Evolutionary conservation across 2,888 invertebrate species (phyloP).

Genomic region (Agonopterix heracliana): DNA sequence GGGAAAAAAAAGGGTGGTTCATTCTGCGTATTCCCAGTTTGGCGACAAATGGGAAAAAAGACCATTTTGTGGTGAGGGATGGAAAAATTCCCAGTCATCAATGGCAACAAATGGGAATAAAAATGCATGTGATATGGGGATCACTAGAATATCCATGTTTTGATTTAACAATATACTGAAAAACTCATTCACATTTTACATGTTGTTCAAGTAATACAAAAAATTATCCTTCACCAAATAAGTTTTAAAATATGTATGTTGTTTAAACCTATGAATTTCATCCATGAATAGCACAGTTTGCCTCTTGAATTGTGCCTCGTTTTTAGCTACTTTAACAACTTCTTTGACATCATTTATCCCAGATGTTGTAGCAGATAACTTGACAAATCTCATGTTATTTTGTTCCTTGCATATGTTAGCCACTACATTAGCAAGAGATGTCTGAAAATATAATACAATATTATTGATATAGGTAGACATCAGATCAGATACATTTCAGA

Average conservation of each 20-base stretch:
- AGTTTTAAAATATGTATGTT: background rate
- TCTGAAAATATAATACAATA: conserved; percentile 54
- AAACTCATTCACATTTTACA: background rate
- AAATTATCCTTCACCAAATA: no score
- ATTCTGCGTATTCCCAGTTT: no score
- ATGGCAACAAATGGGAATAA: no score
- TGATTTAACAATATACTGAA: background rate
- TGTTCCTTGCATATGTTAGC: conserved; percentile 80
- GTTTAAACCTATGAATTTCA: conserved; percentile 82
- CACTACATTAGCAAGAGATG: conserved; percentile 85
- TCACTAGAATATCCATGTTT: no score
- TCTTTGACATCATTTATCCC: conserved; percentile 88
- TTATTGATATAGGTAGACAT: background rate
- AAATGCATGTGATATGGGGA: no score
- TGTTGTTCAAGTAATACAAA: no score
- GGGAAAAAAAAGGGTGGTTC: no score
- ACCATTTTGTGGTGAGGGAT: no score
- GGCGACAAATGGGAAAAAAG: no score
- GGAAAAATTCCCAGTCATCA: no score
- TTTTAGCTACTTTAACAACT: conserved; percentile 81
- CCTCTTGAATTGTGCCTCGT: conserved; percentile 81
- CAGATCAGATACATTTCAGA: no score
- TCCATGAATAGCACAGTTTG: conserved; percentile 89
- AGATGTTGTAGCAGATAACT: conserved; percentile 84
- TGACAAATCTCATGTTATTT: conserved; percentile 78